Percentiles rank a stretch among this genome's conserved stretches.
These are phyloP conservation scores for Sinocyclocheilus maitianheensis DNA, from an alignment of 2,113 vertebrate genomes.

Conservation along the genomic window DNA sequence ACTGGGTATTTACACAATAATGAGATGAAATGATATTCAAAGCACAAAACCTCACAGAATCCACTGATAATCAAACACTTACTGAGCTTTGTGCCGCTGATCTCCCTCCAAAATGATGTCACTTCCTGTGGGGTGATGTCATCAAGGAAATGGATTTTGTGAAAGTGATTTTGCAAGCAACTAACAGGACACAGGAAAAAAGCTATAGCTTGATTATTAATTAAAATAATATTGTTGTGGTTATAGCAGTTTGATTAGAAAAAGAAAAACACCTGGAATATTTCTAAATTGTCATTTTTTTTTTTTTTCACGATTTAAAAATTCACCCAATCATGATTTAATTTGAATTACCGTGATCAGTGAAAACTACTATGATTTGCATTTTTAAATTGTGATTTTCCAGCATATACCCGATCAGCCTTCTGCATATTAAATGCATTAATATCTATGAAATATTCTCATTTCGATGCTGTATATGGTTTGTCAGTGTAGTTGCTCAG, in stretches of 20 bases:
- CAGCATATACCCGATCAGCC: not conserved
- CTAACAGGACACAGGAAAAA: not conserved
- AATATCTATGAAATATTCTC: not conserved
- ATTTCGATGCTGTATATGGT: not conserved
- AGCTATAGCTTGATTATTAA: not conserved
- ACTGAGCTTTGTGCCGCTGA: not conserved
- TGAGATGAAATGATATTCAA: not conserved
- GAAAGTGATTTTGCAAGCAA: not conserved
- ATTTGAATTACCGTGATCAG: not conserved
- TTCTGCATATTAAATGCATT: not conserved
- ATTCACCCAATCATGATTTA: not conserved
- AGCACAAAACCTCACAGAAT: not conserved
- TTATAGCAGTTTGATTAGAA: not conserved
- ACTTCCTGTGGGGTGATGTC: not conserved
- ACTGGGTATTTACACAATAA: not conserved
- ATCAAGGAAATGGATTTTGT: not conserved
- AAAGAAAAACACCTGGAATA: no score
- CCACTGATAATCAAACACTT: not conserved
- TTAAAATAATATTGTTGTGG: not conserved
- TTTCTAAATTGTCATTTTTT: no score
- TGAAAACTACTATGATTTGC: not conserved
- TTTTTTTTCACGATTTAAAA: not conserved
- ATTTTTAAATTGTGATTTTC: not conserved
- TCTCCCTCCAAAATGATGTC: not conserved
- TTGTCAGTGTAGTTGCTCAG: no score